These are phyloP conservation scores for Spialia ferax DNA, from an alignment of 2,888 invertebrate species.

Conservation along the genomic window DNA sequence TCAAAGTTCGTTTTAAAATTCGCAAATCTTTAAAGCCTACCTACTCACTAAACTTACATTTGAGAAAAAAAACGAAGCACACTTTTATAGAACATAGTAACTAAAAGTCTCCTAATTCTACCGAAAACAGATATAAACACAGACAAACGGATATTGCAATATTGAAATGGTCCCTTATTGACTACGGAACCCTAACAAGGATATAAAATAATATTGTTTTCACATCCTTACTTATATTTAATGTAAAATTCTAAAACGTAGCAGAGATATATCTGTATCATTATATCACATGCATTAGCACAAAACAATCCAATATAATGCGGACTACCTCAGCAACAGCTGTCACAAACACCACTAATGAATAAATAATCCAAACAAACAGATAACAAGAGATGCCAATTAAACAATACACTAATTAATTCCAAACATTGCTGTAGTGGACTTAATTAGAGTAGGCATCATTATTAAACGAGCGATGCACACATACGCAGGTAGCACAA, in stretches of 20 bases:
- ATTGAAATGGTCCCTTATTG: too few relatives aligned
- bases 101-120: too few relatives aligned
- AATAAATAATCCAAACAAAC: conserved; percentile 86
- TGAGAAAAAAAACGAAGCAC: too few relatives aligned
- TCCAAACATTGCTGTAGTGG: conserved; percentile 86
- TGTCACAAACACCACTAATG: conserved; percentile 83
- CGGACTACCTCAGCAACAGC: conserved; percentile 67
- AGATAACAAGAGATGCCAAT: conserved; percentile 87
- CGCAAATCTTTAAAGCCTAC: too few relatives aligned
- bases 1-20: too few relatives aligned
- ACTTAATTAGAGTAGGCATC: conserved; percentile 80
- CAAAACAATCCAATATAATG: conserved; percentile 56
- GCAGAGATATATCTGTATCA: background rate
- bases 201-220: too few relatives aligned
- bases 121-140: too few relatives aligned
- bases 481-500: conserved; percentile 54
- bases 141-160: background rate
- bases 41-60: too few relatives aligned
- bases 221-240: too few relatives aligned
- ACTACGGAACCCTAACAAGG: too few relatives aligned
- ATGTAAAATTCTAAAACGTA: background rate
- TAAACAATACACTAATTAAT: conserved; percentile 87
- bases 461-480: conserved; percentile 56
- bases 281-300: conserved; percentile 25
- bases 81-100: too few relatives aligned